A percentile compares a stretch with the other conserved stretches of the same genome.
Evolutionary conservation across 2,797 vertebrate genomes (phyloP).

Genomic region (Moxostoma hubbsi): DNA sequence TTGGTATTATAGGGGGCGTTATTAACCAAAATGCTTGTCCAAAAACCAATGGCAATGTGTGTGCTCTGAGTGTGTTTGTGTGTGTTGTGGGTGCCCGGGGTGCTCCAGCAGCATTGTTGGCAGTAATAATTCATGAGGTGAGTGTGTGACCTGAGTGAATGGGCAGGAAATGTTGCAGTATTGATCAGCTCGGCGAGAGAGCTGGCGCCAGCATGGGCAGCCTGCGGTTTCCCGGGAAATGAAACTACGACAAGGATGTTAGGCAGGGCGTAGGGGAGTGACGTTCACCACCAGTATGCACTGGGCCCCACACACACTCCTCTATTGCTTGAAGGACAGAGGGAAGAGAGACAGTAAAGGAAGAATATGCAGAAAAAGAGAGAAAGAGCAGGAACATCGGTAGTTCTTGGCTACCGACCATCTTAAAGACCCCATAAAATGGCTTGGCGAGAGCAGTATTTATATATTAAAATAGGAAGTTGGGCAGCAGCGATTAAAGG

Average conservation of each 20-base stretch:
- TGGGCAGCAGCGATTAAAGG: too few species aligned
- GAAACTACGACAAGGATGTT: conserved; percentile 71
- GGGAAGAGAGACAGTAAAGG: not conserved
- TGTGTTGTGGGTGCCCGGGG: conserved; percentile 83
- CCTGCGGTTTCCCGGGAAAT: conserved; percentile 91
- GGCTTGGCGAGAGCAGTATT: too few species aligned
- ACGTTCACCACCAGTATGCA: conserved; percentile 18
- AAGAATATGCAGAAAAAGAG: not conserved
- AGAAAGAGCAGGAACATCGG: not conserved
- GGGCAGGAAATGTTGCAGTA: conserved; percentile 99
- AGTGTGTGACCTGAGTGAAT: conserved; percentile 96
- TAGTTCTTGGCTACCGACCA: conserved; percentile 59
- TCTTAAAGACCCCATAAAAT: too few species aligned
- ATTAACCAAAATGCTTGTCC: conserved; percentile 24
- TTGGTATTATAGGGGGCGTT: not conserved
- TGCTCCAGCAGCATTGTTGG: conserved; percentile 88
- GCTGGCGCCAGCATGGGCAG: conserved; percentile 95
- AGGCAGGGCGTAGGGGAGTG: conserved; percentile 64
- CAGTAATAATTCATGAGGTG: conserved; percentile 99
- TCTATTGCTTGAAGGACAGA: conserved; percentile 38
- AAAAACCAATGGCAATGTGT: conserved; percentile 11
- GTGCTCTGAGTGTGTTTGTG: conserved; percentile 26
- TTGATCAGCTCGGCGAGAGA: conserved; percentile 89
- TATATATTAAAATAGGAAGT: too few species aligned
- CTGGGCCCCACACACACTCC: not conserved